Percentiles rank a stretch among this genome's conserved stretches.
Conservation (phyloP, 2,888 invertebrate species). For the Urechis unicinctus region DNA sequence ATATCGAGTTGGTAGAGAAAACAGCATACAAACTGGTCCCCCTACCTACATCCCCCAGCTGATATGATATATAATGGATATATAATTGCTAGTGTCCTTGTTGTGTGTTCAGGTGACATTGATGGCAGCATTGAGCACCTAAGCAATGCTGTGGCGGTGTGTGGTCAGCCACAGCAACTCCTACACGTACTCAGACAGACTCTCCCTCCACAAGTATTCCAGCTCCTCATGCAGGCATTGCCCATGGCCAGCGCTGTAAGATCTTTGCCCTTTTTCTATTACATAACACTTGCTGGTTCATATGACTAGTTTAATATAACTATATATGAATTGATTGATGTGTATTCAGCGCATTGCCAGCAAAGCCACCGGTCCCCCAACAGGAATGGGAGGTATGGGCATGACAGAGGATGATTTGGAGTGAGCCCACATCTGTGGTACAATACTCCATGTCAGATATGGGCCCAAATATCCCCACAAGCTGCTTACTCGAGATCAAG, state of each 20-base stretch:
- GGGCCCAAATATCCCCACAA: too few species aligned
- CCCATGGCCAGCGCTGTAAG: slow-evolving; percentile 60
- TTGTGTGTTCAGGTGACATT: slow-evolving; percentile 51
- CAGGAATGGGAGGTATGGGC: background rate
- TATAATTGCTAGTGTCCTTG: too few species aligned
- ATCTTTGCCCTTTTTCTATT: too few species aligned
- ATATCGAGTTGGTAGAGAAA: too few species aligned
- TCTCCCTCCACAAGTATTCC: slow-evolving; percentile 89
- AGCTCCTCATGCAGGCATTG: slow-evolving; percentile 74
- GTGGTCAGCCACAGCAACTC: slow-evolving; percentile 87
- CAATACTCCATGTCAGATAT: too few species aligned
- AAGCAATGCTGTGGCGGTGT: slow-evolving; percentile 93
- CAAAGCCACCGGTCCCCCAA: background rate
- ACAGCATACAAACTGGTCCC: too few species aligned
- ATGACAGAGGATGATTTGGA: slow-evolving; percentile 4
- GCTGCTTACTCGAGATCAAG: too few species aligned
- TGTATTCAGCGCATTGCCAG: slow-evolving; percentile 1
- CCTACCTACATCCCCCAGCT: too few species aligned
- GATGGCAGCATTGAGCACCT: slow-evolving; percentile 90
- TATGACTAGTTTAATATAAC: too few species aligned
- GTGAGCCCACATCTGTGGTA: background rate
- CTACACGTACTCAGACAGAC: slow-evolving; percentile 88
- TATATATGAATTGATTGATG: too few species aligned
- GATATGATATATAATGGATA: too few species aligned
- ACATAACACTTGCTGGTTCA: too few species aligned